phyloP scores from a whole-genome alignment of 2,888 invertebrate species.

The Nasonovia ribisnigri region DNA sequence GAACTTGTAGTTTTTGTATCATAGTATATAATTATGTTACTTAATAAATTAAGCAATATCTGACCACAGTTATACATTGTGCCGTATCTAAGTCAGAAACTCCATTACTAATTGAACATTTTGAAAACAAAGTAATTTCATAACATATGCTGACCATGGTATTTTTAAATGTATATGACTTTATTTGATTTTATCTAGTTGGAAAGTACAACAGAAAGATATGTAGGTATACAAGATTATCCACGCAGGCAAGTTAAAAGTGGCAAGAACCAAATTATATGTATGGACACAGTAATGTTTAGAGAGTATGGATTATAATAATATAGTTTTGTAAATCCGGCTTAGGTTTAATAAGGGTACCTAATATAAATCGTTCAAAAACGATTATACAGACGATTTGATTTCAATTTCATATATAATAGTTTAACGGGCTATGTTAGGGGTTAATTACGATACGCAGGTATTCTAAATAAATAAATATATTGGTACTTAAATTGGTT shows the following conservation, averaged over 20 bases:
- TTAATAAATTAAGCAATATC: neutral
- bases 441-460: neutral
- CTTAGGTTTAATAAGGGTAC: neutral
- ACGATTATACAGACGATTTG: neutral
- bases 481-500: neutral
- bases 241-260: neutral
- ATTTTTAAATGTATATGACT: neutral
- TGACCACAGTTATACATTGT: neutral
- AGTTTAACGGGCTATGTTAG: neutral
- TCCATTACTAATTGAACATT: neutral
- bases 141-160: neutral
- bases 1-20: neutral
- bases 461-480: neutral
- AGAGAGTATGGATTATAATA: neutral
- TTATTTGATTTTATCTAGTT: neutral
- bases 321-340: neutral
- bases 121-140: neutral
- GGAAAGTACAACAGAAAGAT: neutral
- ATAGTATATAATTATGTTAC: neutral
- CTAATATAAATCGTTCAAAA: neutral
- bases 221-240: neutral
- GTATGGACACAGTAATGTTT: neutral
- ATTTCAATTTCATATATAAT: neutral
- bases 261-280: neutral
- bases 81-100: neutral